A percentile compares a stretch with the other conserved stretches of the same genome.
These are phyloP conservation scores for Euphonia xanthogaster DNA, from an alignment of 2,797 vertebrate species.

Conservation along the genomic window DNA sequence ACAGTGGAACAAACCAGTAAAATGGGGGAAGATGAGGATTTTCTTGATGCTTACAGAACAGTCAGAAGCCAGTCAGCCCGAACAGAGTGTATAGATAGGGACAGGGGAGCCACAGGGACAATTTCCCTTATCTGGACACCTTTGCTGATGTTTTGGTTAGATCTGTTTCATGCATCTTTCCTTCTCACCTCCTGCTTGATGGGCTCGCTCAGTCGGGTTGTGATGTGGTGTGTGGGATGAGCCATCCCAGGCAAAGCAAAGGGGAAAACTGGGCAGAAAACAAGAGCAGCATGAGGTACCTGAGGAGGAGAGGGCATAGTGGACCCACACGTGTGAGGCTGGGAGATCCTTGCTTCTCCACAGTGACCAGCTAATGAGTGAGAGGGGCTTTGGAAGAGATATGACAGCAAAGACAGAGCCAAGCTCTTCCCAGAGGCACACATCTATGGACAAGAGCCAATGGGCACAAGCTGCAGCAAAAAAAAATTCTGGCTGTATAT, in stretches of 20 bases:
- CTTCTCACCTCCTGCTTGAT: neutral
- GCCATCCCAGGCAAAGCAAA: neutral
- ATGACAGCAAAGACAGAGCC: neutral
- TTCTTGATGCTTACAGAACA: neutral
- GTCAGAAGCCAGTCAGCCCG: neutral
- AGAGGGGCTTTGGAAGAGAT: neutral
- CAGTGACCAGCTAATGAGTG: neutral
- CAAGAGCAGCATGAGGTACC: neutral
- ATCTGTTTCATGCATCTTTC: neutral
- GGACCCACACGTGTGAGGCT: fast-evolving
- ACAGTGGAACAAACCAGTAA: neutral
- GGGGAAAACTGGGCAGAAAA: neutral
- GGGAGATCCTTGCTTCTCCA: neutral
- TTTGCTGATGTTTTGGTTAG: neutral
- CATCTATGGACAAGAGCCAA: neutral
- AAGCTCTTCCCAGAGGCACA: neutral
- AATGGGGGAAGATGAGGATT: neutral
- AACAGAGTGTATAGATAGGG: neutral
- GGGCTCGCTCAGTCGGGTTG: neutral
- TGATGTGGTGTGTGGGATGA: neutral
- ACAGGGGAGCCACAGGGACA: fast-evolving
- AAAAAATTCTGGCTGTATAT: neutral
- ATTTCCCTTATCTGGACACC: neutral
- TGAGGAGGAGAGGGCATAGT: neutral
- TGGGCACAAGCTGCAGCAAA: neutral